A percentile compares a stretch with the other conserved stretches of the same genome.
Conservation (phyloP, 2,888 invertebrate species). For the Aporophyla nigra region DNA sequence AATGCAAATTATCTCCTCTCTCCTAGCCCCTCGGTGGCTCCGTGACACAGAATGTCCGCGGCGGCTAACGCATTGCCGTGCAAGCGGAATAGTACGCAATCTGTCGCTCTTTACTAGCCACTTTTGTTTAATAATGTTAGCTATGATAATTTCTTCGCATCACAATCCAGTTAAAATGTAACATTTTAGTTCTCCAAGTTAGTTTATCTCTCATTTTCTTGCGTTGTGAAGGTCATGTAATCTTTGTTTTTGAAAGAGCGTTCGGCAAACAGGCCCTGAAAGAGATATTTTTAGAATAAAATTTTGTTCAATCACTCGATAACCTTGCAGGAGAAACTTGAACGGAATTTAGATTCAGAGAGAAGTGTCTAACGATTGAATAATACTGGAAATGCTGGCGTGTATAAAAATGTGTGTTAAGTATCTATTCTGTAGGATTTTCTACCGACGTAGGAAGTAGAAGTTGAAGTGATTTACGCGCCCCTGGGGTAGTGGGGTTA, state of each 20-base stretch:
- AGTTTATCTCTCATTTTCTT: constrained; percentile 27
- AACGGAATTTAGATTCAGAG: constrained; percentile 49
- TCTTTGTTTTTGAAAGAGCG: constrained; percentile 46
- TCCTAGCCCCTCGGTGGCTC: constrained; percentile 30
- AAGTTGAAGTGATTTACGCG: constrained; percentile 52
- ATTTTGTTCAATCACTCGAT: constrained; percentile 38
- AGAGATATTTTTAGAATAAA: constrained; percentile 43
- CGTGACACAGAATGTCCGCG: constrained; percentile 63
- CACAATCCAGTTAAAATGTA: constrained; percentile 42
- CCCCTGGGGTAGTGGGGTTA: background rate
- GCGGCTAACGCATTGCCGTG: constrained; percentile 53
- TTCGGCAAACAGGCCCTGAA: constrained; percentile 17
- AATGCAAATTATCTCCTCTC: constrained; percentile 66
- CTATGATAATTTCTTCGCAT: constrained; percentile 53
- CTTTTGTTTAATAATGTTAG: constrained; percentile 62
- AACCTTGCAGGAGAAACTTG: constrained; percentile 26
- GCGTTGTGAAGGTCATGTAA: constrained; percentile 17
- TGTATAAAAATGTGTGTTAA: constrained; percentile 33
- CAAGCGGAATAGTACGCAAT: constrained; percentile 59
- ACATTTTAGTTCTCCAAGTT: constrained; percentile 20
- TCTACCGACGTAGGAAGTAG: constrained; percentile 40
- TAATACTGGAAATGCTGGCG: constrained; percentile 42
- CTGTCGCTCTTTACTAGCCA: constrained; percentile 54
- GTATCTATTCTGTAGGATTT: constrained; percentile 33
- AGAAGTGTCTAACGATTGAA: constrained; percentile 41